Conservation (phyloP, 2,797 vertebrate genomes). For the Sebastes trivittatus region DNA sequence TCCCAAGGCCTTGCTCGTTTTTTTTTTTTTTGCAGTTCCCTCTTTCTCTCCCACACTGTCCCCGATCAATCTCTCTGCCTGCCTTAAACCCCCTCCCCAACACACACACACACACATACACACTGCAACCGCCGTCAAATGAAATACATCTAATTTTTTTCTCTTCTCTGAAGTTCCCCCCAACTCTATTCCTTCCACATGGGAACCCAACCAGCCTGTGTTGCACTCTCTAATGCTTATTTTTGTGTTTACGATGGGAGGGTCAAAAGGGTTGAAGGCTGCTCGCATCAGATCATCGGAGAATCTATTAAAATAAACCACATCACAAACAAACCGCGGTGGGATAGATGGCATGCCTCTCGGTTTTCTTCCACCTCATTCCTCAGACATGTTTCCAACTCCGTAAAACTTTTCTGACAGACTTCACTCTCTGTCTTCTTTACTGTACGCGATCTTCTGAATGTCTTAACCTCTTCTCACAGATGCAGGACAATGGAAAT, state of each 20-base stretch:
- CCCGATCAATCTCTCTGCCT: slow-evolving; percentile 64
- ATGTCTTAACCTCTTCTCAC: background rate
- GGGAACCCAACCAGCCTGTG: slow-evolving; percentile 44
- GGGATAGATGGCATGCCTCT: slow-evolving; percentile 33
- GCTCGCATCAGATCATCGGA: slow-evolving; percentile 46
- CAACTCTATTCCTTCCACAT: slow-evolving; percentile 56
- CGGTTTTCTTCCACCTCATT: slow-evolving; percentile 40
- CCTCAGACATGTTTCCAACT: slow-evolving; percentile 30
- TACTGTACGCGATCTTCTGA: background rate
- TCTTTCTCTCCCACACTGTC: slow-evolving; percentile 70
- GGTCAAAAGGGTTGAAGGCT: slow-evolving; percentile 36
- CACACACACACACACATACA: background rate
- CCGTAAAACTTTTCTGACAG: slow-evolving; percentile 23
- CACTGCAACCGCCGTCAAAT: slow-evolving; percentile 45
- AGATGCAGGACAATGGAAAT: slow-evolving; percentile 32
- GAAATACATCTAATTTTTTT: slow-evolving; percentile 30
- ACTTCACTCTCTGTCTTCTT: background rate
- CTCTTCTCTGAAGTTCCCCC: slow-evolving; percentile 18
- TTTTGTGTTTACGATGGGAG: slow-evolving; percentile 65
- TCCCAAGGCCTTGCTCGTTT: slow-evolving; percentile 62
- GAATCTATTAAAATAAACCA: slow-evolving; percentile 66
- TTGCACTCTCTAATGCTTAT: slow-evolving; percentile 50
- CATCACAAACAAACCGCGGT: slow-evolving; percentile 54
- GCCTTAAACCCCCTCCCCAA: slow-evolving; percentile 6
- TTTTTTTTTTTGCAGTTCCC: slow-evolving; percentile 46